phyloP scores from a whole-genome alignment of 2,113 vertebrate genomes.

The Ploceus nigricollis region DNA sequence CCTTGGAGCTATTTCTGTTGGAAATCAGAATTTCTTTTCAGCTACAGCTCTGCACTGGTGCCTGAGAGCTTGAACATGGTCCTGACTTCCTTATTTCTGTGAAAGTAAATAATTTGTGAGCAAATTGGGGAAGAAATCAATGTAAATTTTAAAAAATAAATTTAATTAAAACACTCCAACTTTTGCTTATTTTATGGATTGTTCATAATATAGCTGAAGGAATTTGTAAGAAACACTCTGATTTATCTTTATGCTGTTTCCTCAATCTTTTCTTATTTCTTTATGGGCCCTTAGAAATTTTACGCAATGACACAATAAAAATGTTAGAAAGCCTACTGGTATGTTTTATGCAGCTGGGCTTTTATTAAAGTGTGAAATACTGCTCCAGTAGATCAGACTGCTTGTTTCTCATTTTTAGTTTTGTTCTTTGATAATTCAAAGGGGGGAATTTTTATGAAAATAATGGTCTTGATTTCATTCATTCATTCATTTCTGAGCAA shows the following conservation, averaged over 20 bases:
- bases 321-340: background rate
- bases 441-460: background rate
- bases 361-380: background rate
- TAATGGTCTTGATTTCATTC: background rate
- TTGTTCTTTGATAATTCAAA: background rate
- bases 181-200: background rate
- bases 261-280: background rate
- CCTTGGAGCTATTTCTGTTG: background rate
- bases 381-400: background rate
- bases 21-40: background rate
- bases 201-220: background rate
- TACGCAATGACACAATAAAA: background rate
- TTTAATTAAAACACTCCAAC: accelerated
- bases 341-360: background rate
- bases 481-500: background rate
- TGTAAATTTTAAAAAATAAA: background rate
- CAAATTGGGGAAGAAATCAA: background rate
- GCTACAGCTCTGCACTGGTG: background rate
- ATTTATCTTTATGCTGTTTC: background rate
- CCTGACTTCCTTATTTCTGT: background rate
- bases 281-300: background rate
- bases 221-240: background rate
- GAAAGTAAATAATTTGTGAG: background rate
- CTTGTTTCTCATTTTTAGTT: background rate
- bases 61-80: background rate